A percentile compares a stretch with the other conserved stretches of the same genome.
Conservation (phyloP, 2,113 vertebrate species). For the Podarcis raffonei region DNA sequence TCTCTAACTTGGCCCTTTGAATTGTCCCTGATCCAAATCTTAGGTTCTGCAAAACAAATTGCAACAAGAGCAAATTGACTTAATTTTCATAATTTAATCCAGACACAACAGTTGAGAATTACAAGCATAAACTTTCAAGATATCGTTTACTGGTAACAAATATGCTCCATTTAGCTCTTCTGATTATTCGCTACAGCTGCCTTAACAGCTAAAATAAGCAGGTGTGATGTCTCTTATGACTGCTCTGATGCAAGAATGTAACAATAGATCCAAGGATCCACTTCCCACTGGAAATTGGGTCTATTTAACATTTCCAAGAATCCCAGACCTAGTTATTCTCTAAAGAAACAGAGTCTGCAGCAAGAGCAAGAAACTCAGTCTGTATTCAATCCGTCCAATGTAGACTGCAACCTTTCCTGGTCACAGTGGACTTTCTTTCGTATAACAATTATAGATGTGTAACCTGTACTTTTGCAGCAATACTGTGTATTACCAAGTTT, state of each 20-base stretch:
- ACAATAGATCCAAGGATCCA: neutral
- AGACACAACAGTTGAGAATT: neutral
- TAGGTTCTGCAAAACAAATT: neutral
- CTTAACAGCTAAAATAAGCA: neutral
- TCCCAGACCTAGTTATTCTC: neutral
- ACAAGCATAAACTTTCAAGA: neutral
- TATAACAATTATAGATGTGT: neutral
- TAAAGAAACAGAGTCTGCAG: neutral
- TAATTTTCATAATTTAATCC: neutral
- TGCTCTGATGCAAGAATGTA: neutral
- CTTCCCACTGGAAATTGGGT: conserved; percentile 3
- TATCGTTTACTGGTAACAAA: neutral
- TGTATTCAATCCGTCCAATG: neutral
- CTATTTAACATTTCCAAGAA: neutral
- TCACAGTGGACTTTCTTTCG: neutral
- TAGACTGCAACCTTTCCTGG: neutral
- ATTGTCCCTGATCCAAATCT: neutral
- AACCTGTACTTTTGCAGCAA: neutral
- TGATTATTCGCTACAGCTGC: neutral
- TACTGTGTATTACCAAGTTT: neutral
- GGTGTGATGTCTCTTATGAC: neutral
- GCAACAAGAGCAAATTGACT: neutral
- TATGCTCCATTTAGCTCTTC: neutral
- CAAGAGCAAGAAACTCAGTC: neutral
- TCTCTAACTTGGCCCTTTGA: too few relatives aligned